A percentile compares a stretch with the other conserved stretches of the same genome.
Evolutionary conservation across 2,797 vertebrate genomes (phyloP).

Genomic region (Malurus leucopterus): DNA sequence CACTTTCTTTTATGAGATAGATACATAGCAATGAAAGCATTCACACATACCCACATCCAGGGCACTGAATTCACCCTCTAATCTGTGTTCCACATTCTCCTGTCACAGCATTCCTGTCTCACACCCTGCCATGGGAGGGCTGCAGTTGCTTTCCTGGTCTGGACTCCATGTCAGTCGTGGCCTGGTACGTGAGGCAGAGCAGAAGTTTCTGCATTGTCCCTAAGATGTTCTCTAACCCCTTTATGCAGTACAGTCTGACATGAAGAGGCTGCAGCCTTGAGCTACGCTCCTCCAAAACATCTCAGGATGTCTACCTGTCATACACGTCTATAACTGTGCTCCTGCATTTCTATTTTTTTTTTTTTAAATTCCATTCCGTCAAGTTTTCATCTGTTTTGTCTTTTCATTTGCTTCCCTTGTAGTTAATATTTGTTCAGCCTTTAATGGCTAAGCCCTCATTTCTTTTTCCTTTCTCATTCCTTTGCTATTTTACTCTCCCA

Average conservation of each 20-base stretch:
- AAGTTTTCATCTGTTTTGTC: not conserved
- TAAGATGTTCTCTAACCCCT: not conserved
- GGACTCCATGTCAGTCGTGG: not conserved
- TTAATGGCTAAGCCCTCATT: not conserved
- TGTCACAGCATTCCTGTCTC: not conserved
- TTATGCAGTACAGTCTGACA: rapidly evolving
- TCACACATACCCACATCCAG: not conserved
- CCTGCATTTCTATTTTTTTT: not conserved
- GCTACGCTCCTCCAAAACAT: not conserved
- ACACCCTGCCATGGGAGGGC: not conserved
- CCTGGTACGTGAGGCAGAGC: not conserved
- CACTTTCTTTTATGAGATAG: not conserved
- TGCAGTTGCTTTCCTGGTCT: not conserved
- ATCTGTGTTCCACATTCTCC: not conserved
- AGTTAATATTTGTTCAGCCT: not conserved
- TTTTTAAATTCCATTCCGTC: not conserved
- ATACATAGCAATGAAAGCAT: not conserved
- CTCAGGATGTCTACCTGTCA: not conserved
- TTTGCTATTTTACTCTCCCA: not conserved
- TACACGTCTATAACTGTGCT: not conserved
- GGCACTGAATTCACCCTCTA: not conserved
- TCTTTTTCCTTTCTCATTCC: not conserved
- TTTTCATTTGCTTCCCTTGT: not conserved
- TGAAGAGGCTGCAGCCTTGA: not conserved
- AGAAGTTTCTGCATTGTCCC: not conserved